Base-by-base conservation (phyloP, 2,797 vertebrate genomes). In the Pelochelys cantorii region DNA sequence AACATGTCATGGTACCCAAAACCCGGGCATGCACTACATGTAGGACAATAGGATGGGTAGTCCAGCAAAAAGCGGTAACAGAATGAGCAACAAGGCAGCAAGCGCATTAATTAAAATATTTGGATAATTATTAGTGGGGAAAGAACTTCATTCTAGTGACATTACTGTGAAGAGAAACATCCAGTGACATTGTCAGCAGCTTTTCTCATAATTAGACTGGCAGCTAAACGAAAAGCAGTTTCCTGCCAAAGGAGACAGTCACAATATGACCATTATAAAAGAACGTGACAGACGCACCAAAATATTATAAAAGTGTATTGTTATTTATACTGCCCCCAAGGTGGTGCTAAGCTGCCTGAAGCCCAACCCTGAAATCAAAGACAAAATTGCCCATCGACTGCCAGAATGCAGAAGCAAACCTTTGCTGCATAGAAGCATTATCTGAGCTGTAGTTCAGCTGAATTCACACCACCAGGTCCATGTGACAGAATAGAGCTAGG, bases 71-170 rank as follows among this genome's bases (percentile, higher is more conserved):
- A 22, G 7, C 23, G 71, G 56, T 34, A 92, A 65, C 37, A 95
- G 86, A 93, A 88, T 11, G 42, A 86, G 68, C 90, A 80, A 57
- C 56, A 84, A 48, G 68, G 90, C 54, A 68, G 86, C 56, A 86
- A 78, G 84, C 3, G 7, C 2, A 79, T 23, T 74, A 74, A 74
- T 34, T 37, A 20, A 23, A 34, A 23, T 74, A 34, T 23, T 23
- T 11, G 37, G 81, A 20, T 65, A 59, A 56, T 77, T 81, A 81
- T 65, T 83, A 29, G 18, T n/a, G 11, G 81, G 74, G 6, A 17
- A 93, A 89, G n/a, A 34, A 48, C 27, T 82, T 80, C 11, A 42
- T 88, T 93, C 80, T 86, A 31, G 37, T 29, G 48, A 23, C 1
- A 53, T 95, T 92, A 84, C 77, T 34, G 78, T n/a, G 7, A 29